These are phyloP conservation scores for Chaetodon trifascialis DNA, from an alignment of 2,113 vertebrate species.

Conservation along the genomic window DNA sequence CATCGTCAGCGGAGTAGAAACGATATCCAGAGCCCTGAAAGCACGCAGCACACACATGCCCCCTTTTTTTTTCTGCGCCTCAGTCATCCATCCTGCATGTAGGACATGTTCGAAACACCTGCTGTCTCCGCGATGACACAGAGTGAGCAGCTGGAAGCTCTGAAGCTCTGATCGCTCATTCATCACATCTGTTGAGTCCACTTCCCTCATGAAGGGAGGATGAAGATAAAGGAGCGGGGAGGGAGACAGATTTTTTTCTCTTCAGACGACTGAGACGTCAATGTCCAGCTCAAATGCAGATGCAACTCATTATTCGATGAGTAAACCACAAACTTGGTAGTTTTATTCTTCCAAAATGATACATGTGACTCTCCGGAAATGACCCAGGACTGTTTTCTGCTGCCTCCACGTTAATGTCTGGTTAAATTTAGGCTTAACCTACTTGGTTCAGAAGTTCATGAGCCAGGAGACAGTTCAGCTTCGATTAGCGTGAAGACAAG, in stretches of 20 bases:
- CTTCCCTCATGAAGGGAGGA: neutral
- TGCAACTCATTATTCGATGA: neutral
- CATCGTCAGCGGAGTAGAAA: conserved; percentile 10
- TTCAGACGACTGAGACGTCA: neutral
- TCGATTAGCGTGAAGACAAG: too few relatives aligned
- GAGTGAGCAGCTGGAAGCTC: conserved; percentile 28
- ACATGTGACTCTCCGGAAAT: neutral
- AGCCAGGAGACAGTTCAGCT: too few relatives aligned
- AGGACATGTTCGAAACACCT: conserved; percentile 31
- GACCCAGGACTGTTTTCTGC: neutral
- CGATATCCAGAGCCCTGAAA: conserved; percentile 8
- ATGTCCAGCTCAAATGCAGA: neutral
- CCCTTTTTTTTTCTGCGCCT: neutral
- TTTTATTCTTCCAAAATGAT: neutral
- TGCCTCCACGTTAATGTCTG: neutral
- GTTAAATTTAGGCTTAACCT: neutral
- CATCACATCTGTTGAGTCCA: conserved; percentile 47
- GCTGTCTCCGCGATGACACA: conserved; percentile 11
- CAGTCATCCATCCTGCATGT: conserved; percentile 16
- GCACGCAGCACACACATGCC: neutral
- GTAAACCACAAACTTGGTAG: neutral
- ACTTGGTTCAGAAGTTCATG: too few relatives aligned
- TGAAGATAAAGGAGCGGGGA: neutral
- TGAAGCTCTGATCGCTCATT: conserved; percentile 2
- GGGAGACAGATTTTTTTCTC: neutral